Evolutionary conservation across 2,113 vertebrate species (phyloP).

Genomic region (Arothron firmamentum): DNA sequence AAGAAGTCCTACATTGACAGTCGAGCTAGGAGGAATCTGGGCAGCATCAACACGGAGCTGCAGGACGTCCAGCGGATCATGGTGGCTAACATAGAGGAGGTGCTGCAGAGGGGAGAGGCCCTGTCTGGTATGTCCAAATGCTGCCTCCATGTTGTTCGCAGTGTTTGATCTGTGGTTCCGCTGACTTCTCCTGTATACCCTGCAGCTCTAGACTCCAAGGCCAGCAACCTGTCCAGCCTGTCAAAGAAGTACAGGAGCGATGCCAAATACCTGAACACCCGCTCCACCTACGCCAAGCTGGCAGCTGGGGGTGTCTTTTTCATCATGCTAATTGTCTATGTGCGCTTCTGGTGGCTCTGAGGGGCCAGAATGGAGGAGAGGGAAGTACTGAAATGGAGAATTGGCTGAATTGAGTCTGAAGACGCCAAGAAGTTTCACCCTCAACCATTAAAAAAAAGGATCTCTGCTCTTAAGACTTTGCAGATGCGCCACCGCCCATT

Average conservation of each 20-base stretch:
- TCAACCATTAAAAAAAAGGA: slow-evolving; percentile 39
- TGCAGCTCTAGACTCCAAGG: slow-evolving; percentile 96
- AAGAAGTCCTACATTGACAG: slow-evolving; percentile 99
- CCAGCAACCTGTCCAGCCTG: slow-evolving; percentile 94
- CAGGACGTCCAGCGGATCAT: slow-evolving; percentile 99
- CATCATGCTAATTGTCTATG: slow-evolving; percentile 97
- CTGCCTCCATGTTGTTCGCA: neutral
- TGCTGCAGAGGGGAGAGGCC: slow-evolving; percentile 92
- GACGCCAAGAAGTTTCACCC: slow-evolving; percentile 27
- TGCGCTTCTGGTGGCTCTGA: slow-evolving; percentile 98
- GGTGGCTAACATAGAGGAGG: slow-evolving; percentile 99
- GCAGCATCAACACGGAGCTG: slow-evolving; percentile 96
- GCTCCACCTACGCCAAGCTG: slow-evolving; percentile 96
- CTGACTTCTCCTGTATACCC: slow-evolving; percentile 17
- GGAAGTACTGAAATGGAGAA: slow-evolving; percentile 33
- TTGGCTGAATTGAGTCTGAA: slow-evolving; percentile 28
- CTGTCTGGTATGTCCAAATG: slow-evolving; percentile 82
- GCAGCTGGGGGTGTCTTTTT: slow-evolving; percentile 94
- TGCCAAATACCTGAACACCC: slow-evolving; percentile 98
- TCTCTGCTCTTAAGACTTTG: slow-evolving; percentile 62
- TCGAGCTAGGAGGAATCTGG: slow-evolving; percentile 90
- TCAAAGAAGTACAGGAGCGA: slow-evolving; percentile 98
- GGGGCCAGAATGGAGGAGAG: neutral
- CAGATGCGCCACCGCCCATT: slow-evolving; percentile 41
- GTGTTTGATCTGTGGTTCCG: slow-evolving; percentile 19